Base-by-base conservation (phyloP, 2,888 invertebrate genomes). In the Sphaerophoria rueppellii region DNA sequence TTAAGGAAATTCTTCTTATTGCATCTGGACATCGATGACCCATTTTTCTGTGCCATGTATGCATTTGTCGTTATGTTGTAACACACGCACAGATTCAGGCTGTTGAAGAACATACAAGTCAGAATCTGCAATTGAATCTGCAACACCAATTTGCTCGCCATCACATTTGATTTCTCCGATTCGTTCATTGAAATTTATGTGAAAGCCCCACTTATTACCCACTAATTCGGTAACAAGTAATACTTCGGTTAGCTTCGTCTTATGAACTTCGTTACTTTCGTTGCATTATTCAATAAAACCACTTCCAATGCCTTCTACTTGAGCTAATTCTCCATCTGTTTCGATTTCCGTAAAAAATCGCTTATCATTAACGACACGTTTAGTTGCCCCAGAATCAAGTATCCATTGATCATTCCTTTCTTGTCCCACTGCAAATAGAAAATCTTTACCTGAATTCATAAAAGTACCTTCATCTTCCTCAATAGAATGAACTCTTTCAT, bases 151-250 rank as follows among this genome's bases (percentile, higher is more conserved):
- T 1, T 24, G 24, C 24, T 24, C 24, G 24, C 24, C 24, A 24
- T 24, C 24, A 55, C 43, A 69, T 58, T 46, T 60, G 14, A 58
- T 75, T 67, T 65, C 75, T 71, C 52, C 74, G 74, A 65, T 37
- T 57, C 74, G 32, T 6, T 12, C 12, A 6, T 35, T n/a, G n/a
- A 55, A 55, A n/a, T 55, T 35, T 12, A 55, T 35, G 4, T n/a
- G 35, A 11, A 34, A n/a, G 2, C 55, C 55, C 4, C 11, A 7
- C 12, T 55, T 34, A 34, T 55, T 55, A 0, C 55, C 34, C 1
- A 34, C 34, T 6, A 55, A 34, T 2, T 24, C 11, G 4, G 54
- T 7, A 2, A 32, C 54, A 54, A 9, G 32, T 9, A 54, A 14
- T 2, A 54, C 54, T 0, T 54, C 54, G 2, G 24, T 32, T 0